Evolutionary conservation across 2,113 vertebrate species (phyloP), one percentile per base, ranked within the genome.

Genomic region (Aegithalos caudatus): DNA sequence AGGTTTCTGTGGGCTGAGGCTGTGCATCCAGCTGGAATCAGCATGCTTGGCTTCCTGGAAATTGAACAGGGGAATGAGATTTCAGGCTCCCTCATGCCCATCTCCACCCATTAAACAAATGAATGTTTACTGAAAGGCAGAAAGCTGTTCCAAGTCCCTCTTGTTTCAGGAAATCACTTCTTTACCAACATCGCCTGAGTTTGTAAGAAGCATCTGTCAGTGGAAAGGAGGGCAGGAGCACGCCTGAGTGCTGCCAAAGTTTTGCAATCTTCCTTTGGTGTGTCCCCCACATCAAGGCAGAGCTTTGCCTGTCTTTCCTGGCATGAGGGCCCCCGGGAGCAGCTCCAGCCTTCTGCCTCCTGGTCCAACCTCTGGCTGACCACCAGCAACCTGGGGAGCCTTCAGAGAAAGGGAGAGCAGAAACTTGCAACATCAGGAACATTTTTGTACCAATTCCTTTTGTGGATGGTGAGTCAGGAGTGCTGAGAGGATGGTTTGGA

Each of bases 21-120:
- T 88, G 48, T 2, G 12, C 0, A 1, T 76, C 61, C 83, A 93
- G 70, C 77, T 93, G 92, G 57, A 91, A 48, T 72, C 69, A 71
- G 53, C 25, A 11, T 1, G 1, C 33, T 48, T 6, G 1, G 37
- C 77, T 97, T 95, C 94, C 82, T 78, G 83, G 86, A 96, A 94
- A 91, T 91, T 89, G 4, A 5, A 20, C 51, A 83, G 42, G 45
- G 67, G 73, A 91, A 80, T 62, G 67, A 95, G 84, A 86, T 85
- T 94, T 91, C 84, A 84, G 77, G 62, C 28, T 95, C 45, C 38
- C 53, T 76, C 5, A 0, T 60, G 37, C 47, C 40, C 48, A 18
- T 62, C 82, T 90, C 79, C 71, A 86, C 72, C 80, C 81, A 72
- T 95, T 94, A 94, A 94, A 93, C 35, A 91, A 88, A 92, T 88